These are phyloP conservation scores for Mycetomoellerius zeteki DNA, from an alignment of 1,140 invertebrate genomes.

Conservation along the genomic window DNA sequence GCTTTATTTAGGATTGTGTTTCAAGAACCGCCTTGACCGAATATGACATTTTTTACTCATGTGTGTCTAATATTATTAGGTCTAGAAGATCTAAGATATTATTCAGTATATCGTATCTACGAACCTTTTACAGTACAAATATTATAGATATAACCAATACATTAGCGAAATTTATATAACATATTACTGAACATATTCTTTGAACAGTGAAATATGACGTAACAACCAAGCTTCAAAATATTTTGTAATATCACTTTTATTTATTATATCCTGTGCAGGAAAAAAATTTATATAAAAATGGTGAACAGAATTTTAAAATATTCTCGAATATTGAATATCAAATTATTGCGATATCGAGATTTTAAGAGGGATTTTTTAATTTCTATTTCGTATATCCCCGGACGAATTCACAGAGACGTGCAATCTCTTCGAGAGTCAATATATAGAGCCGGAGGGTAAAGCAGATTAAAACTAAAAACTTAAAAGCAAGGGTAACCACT, in stretches of 20 bases:
- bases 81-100: slow-evolving; percentile 10
- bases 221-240: background rate
- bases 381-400: slow-evolving; percentile 19
- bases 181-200: no score
- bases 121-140: background rate
- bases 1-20: no score
- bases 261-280: background rate
- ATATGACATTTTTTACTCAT: no score
- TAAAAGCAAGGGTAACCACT: slow-evolving; percentile 18
- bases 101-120: background rate
- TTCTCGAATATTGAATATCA: slow-evolving; percentile 7
- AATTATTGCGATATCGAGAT: slow-evolving; percentile 1
- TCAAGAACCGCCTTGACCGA: no score
- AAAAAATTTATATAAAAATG: background rate
- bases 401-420: slow-evolving; percentile 7
- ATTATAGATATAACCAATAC: background rate
- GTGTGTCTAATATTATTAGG: background rate
- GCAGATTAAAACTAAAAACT: slow-evolving; percentile 47
- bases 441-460: slow-evolving; percentile 26
- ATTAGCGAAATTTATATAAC: background rate
- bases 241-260: background rate
- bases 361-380: slow-evolving; percentile 15
- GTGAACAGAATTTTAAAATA: background rate
- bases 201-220: background rate
- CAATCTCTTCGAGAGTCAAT: slow-evolving; percentile 48